Conservation (phyloP, 2,797 vertebrate species). For the Petrocephalus schoutedeni region DNA sequence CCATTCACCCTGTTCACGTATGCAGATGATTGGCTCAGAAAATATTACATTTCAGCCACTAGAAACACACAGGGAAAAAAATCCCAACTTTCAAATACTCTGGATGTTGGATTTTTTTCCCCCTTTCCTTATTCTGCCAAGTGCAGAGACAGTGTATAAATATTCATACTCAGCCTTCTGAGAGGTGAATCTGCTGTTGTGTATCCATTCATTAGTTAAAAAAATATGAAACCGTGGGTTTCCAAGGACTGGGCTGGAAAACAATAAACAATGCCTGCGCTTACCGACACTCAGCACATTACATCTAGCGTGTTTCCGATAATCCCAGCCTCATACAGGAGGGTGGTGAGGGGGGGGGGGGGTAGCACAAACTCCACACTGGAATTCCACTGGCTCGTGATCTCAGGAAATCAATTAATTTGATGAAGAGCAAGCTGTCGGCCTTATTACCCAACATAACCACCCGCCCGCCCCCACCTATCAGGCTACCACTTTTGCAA, state of each 20-base stretch:
- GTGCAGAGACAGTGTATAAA: not conserved
- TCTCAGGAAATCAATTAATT: not conserved
- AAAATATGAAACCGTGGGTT: not conserved
- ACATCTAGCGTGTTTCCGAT: not conserved
- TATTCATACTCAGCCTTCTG: slow-evolving; percentile 1
- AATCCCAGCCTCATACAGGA: not conserved
- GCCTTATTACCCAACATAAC: not conserved
- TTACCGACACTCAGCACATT: not conserved
- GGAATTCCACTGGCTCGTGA: not conserved
- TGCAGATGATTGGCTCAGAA: not conserved
- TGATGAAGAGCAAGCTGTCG: not conserved
- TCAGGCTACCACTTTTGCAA: not conserved
- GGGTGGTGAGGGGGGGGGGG: not conserved
- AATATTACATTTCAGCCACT: slow-evolving; percentile 17
- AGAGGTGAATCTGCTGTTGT: not conserved
- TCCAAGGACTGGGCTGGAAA: too few species aligned
- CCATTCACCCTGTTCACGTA: slow-evolving; percentile 23
- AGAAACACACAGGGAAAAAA: not conserved
- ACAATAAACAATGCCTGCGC: not conserved
- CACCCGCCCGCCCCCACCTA: not conserved
- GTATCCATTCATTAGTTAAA: not conserved
- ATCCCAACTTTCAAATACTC: not conserved
- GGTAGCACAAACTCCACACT: not conserved
- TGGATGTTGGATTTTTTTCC: not conserved
- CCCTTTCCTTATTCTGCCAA: not conserved